A percentile compares a stretch with the other conserved stretches of the same genome.
phyloP scores from a whole-genome alignment of 2,797 vertebrate species.

The Gila robusta region DNA sequence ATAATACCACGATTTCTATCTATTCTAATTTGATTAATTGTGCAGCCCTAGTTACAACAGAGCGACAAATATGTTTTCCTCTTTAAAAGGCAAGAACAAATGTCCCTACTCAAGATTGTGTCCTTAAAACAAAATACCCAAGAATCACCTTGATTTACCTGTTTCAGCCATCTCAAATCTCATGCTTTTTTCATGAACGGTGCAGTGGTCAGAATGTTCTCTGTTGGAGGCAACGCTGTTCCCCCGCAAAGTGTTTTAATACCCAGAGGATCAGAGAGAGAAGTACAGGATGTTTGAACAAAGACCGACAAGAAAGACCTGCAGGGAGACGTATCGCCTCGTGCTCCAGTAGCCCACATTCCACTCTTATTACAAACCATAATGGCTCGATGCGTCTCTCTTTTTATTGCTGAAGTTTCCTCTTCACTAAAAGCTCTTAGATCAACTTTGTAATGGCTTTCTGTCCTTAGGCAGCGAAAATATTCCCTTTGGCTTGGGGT shows the following conservation, averaged over 20 bases:
- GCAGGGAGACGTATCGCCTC: conserved; percentile 4
- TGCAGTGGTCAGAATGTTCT: conserved; percentile 8
- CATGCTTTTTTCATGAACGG: conserved; percentile 14
- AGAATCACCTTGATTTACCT: conserved; percentile 20
- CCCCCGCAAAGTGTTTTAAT: conserved; percentile 21
- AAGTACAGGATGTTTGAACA: conserved; percentile 53
- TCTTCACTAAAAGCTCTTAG: conserved; percentile 34
- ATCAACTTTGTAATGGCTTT: conserved; percentile 45
- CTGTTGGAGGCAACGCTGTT: neutral
- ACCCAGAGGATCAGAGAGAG: neutral
- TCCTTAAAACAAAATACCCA: neutral
- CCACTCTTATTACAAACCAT: conserved; percentile 48
- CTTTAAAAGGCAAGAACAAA: neutral
- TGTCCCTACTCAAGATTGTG: neutral
- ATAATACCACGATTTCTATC: neutral
- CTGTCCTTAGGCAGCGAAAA: conserved; percentile 28
- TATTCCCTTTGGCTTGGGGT: conserved; percentile 49
- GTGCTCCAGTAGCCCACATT: conserved; percentile 51
- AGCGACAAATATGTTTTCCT: neutral
- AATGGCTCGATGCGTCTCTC: conserved; percentile 28
- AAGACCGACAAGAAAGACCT: conserved; percentile 17
- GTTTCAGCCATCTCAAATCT: neutral
- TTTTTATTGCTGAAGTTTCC: conserved; percentile 54
- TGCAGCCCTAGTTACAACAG: neutral
- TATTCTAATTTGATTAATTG: neutral